Evolutionary conservation across 2,113 vertebrate genomes (phyloP).

Genomic region (Lamprotornis superbus): DNA sequence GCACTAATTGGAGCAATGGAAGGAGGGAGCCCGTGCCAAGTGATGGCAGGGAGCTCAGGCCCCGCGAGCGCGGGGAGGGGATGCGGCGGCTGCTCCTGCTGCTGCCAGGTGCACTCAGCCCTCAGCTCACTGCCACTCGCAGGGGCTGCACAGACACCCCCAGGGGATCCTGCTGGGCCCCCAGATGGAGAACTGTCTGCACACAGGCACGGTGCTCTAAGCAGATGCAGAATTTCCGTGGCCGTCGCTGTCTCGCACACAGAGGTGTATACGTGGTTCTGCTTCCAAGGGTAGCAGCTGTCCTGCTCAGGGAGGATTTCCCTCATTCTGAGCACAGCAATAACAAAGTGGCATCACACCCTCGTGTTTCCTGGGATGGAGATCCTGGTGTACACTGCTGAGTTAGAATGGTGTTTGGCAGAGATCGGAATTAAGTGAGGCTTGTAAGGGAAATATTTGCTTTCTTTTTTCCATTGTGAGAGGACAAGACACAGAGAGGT

Average conservation of each 20-base stretch:
- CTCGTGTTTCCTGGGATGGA: background rate
- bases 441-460: background rate
- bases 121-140: background rate
- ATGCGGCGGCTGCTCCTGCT: background rate
- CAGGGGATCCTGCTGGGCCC: background rate
- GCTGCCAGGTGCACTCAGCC: background rate
- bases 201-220: background rate
- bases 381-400: background rate
- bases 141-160: background rate
- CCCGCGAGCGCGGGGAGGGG: background rate
- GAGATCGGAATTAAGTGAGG: background rate
- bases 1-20: background rate
- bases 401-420: background rate
- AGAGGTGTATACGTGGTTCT: background rate
- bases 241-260: accelerated
- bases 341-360: background rate
- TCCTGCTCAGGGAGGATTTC: background rate
- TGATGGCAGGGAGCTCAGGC: background rate
- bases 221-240: background rate
- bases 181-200: background rate
- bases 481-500: background rate
- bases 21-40: background rate
- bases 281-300: background rate
- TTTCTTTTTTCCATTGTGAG: background rate
- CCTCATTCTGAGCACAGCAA: background rate